Percentiles rank a stretch among this genome's conserved stretches.
phyloP scores from a whole-genome alignment of 2,113 vertebrate species.

The Rhizomys pruinosus region DNA sequence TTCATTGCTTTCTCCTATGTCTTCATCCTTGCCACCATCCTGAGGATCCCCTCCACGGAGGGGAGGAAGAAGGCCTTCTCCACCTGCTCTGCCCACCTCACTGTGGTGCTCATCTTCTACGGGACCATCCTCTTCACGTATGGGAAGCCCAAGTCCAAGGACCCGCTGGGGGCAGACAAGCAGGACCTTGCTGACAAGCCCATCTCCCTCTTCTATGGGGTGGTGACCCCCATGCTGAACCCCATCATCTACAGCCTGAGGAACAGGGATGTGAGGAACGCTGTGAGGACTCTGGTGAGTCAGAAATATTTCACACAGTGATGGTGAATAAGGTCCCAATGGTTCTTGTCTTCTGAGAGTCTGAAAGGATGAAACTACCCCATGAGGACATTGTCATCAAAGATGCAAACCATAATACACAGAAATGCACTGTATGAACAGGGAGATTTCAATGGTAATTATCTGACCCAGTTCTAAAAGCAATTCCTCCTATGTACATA shows the following conservation, averaged over 20 bases:
- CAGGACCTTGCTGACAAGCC: conserved; percentile 55
- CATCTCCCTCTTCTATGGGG: conserved; percentile 63
- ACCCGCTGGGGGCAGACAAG: conserved; percentile 1
- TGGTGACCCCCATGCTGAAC: conserved; percentile 70
- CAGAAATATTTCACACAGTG: neutral
- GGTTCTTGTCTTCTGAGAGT: neutral
- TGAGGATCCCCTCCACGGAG: conserved; percentile 64
- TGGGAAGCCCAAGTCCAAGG: conserved; percentile 72
- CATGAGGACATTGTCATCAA: neutral
- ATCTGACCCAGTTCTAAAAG: neutral
- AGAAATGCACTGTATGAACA: neutral
- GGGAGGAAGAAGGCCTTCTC: conserved; percentile 72
- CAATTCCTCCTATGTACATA: neutral
- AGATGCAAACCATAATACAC: neutral
- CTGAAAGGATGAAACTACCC: neutral
- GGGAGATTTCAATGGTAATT: neutral
- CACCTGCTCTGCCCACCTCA: conserved; percentile 74
- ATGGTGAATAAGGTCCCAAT: neutral
- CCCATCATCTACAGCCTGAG: conserved; percentile 70
- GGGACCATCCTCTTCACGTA: conserved; percentile 76
- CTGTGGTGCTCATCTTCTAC: neutral
- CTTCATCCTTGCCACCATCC: conserved; percentile 41
- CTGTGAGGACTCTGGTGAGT: neutral
- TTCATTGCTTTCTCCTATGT: conserved; percentile 52
- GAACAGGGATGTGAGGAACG: conserved; percentile 35